phyloP scores from a whole-genome alignment of 2,113 vertebrate species.

The Lepidothrix coronata region DNA sequence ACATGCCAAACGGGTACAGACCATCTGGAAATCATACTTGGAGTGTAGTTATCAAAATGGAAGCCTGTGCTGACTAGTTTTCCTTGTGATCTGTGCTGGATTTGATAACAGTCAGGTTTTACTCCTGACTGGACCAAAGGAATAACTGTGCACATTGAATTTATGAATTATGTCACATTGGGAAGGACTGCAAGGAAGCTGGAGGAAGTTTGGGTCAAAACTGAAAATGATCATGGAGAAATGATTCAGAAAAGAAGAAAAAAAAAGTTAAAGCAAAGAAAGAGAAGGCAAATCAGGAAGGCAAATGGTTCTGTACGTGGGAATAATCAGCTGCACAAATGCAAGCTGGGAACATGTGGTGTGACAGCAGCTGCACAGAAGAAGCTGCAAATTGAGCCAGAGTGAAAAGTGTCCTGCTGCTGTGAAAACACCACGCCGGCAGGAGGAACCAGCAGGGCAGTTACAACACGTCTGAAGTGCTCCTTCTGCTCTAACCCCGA shows the following conservation, averaged over 20 bases:
- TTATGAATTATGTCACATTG: not conserved
- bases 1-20: not conserved
- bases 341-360: conserved; percentile 16
- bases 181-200: not conserved
- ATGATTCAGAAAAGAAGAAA: not conserved
- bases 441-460: not conserved
- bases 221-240: not conserved
- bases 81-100: not conserved
- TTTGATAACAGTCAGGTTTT: not conserved
- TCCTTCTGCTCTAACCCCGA: not conserved
- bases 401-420: conserved; percentile 34
- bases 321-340: not conserved
- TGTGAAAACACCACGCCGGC: conserved; percentile 30
- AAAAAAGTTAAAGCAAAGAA: not conserved
- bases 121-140: not conserved
- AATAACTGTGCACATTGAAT: not conserved
- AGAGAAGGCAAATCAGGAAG: not conserved
- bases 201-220: not conserved
- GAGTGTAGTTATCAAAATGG: not conserved
- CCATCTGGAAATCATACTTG: not conserved
- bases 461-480: not conserved
- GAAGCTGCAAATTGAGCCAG: not conserved
- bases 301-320: not conserved
- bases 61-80: not conserved
- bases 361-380: not conserved